Base-by-base conservation (phyloP, 2,888 invertebrate species). In the Amaurobius ferox region DNA sequence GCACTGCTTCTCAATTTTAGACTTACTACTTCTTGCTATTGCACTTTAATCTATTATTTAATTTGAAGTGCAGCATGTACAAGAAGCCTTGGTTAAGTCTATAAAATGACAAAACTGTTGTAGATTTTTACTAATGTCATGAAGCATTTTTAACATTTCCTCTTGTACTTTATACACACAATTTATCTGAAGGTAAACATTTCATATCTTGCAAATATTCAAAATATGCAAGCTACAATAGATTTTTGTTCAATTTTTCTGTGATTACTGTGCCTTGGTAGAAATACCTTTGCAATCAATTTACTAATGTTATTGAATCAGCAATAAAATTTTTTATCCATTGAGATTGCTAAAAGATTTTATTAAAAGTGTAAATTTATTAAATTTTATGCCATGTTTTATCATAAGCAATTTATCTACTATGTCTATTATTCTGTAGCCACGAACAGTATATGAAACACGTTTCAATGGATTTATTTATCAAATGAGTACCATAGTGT, bases 11-110 rank as follows among this genome's bases (percentile, higher is more conserved):
- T 66, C 7, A 30, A 32, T 0, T 26, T 26, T 48, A 83, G 83
- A 67, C 83, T 85, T 85, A 77, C 83, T 72, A 85, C 77, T 85
- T 85, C 83, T 85, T 85, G 83, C 55, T 78, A 77, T 23, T 77
- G 77, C 83, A 78, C 48, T 61, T 48, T 73, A 55, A 55, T 55
- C 16, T 23, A 23, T 6, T 16, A 19, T 32, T 40, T 48, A 48
- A 76, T 64, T 30, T 29, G 39, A 44, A 44, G 29, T 35, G 44
- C 30, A 48, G 61, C 76, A 64, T 77, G 83, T n/a, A n/a, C 83
- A 85, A 85, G 83, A 85, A 85, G 83, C 72, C 62, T 77, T 85
- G 83, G 83, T 85, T 78, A 85, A 85, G 83, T 85, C 83, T 77
- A 28, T 70, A 55, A 16, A 16, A 16, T 23, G 6, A 23, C 23